Evolutionary conservation across 2,888 invertebrate genomes (phyloP), one percentile per base, ranked within the genome.

Genomic region (Alentia gelatinosa): DNA sequence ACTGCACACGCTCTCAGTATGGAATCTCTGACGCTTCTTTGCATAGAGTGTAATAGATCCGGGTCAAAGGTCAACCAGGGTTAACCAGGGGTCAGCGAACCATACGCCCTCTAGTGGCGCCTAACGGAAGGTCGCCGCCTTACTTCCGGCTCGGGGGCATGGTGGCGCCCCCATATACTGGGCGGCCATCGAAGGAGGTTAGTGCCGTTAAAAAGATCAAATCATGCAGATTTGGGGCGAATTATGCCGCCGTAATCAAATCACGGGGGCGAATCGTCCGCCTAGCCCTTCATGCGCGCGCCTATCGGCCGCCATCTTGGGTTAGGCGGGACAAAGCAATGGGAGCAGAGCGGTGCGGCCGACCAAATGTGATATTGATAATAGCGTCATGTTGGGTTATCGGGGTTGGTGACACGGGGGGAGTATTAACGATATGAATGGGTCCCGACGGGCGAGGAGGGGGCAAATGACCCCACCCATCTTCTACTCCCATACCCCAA

Each of bases 221-320:
- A 86, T 86, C 86, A 86, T 86, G 86, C 86, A 86, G 86, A 86
- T 86, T 86, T 86, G 47, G 50, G 33, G 47, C 86, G 86, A 86
- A 86, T 86, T 86, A 86, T 86, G 86, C 86, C 42, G 26, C 9
- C 47, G 26, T 86, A 86, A 86, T 86, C 86, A 86, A 86, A 86
- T 86, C 86, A 30, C 47, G 30, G 47, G 47, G 33, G 26, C 42
- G 47, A 35, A 35, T 79, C 63, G 63, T 26, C 63, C 63, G 15
- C 5, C 19, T 63, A 15, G 1, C 79, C 37, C 19, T n/a, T 79
- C 79, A 35, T 39, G 23, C 39, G 23, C 37, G 35, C n/a, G 23
- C 19, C 79, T 79, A 79, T 79, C 79, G 79, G 79, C 35, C 39
- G 39, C 79, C 23, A 79, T 79, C 79, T 79, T 79, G 35, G n/a